Conservation (phyloP, 2,113 vertebrate genomes). For the Eulemur rufifrons region DNA sequence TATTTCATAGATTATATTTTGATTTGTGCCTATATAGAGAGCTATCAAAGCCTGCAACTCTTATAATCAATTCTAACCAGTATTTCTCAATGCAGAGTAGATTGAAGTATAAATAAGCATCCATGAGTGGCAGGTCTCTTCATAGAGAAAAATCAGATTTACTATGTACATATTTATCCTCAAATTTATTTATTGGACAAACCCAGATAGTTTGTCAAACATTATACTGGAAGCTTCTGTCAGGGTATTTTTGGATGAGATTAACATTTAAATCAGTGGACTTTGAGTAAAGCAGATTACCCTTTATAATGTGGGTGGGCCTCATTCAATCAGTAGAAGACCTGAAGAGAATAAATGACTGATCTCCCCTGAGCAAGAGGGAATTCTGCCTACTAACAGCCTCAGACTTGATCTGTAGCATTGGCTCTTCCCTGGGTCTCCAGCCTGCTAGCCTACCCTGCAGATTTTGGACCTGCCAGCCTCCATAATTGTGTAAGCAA, state of each 20-base stretch:
- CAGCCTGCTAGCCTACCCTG: background rate
- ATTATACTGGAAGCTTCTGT: background rate
- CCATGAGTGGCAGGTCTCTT: background rate
- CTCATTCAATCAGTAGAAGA: background rate
- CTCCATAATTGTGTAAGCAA: background rate
- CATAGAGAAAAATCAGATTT: constrained; percentile 12
- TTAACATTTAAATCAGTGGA: background rate
- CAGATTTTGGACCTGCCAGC: background rate
- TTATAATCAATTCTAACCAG: background rate
- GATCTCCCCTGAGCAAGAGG: background rate
- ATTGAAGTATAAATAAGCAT: background rate
- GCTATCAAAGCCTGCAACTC: background rate
- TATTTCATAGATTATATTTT: background rate
- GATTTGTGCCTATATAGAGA: background rate
- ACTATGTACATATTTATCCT: background rate
- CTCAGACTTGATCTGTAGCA: background rate
- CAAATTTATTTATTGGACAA: constrained; percentile 25
- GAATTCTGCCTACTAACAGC: background rate
- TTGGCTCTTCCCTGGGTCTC: background rate
- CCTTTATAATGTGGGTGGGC: background rate
- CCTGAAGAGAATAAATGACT: background rate
- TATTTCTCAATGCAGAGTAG: background rate
- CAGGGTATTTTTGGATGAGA: background rate
- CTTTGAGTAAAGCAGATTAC: background rate
- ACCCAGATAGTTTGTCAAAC: background rate